Conservation (phyloP, 30 jellyfish, hydroid and myxozoan genomes). For the Aurelia coerulea region DNA sequence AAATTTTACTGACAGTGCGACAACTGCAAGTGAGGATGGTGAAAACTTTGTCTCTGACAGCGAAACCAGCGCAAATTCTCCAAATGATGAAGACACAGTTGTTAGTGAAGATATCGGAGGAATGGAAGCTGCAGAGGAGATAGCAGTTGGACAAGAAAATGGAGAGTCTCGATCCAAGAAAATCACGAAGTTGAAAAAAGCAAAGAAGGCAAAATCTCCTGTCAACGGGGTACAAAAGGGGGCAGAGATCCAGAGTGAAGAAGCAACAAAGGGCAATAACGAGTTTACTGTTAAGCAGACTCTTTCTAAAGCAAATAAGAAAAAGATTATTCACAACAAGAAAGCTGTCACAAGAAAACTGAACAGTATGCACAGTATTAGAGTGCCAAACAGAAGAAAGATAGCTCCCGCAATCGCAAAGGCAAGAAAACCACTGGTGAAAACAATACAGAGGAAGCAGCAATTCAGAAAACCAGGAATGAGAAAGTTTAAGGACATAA, state of each 20-base stretch:
- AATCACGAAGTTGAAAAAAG: background rate
- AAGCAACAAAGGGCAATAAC: slow-evolving; percentile 18
- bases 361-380: too few species aligned
- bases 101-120: background rate
- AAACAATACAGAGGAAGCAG: background rate
- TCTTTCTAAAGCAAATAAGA: background rate
- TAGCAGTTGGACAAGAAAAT: background rate
- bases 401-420: background rate
- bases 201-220: background rate
- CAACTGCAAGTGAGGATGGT: background rate
- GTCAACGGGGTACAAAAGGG: background rate
- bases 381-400: background rate
- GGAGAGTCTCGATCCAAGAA: slow-evolving; percentile 31
- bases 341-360: background rate
- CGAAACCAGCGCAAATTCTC: background rate
- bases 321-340: background rate
- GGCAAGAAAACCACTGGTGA: background rate
- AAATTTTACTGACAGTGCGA: slow-evolving; percentile 4
- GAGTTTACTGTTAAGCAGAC: background rate
- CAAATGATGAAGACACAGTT: background rate
- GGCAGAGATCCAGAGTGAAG: slow-evolving; percentile 7
- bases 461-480: background rate
- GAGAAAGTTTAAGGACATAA: background rate
- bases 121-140: slow-evolving; percentile 1
- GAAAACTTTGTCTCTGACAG: slow-evolving; percentile 18